Evolutionary conservation across 2,797 vertebrate species (phyloP).

Genomic region (Borostomias antarcticus): DNA sequence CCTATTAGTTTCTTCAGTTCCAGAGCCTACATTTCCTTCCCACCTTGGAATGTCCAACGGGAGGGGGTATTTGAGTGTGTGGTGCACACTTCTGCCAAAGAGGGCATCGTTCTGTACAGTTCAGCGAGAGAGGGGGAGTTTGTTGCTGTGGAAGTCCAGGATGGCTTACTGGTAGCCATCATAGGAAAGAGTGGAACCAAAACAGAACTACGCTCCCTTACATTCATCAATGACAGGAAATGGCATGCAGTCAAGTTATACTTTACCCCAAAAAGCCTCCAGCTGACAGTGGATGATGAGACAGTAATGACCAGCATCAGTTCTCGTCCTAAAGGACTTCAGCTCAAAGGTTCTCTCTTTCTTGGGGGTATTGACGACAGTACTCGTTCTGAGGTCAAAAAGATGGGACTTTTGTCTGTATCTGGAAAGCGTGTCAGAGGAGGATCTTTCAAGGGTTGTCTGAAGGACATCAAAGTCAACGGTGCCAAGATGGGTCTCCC

Average conservation of each 20-base stretch:
- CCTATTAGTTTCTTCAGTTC: slow-evolving; percentile 93
- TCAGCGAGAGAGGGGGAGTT: slow-evolving; percentile 82
- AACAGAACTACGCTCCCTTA: slow-evolving; percentile 77
- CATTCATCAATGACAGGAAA: slow-evolving; percentile 77
- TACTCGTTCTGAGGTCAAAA: slow-evolving; percentile 75
- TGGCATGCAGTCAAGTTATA: slow-evolving; percentile 84
- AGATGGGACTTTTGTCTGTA: slow-evolving; percentile 76
- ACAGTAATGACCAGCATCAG: slow-evolving; percentile 73
- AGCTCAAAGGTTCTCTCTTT: slow-evolving; percentile 81
- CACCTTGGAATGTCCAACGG: slow-evolving; percentile 71
- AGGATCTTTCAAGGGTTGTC: slow-evolving; percentile 90
- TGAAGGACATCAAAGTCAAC: slow-evolving; percentile 81
- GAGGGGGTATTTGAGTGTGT: slow-evolving; percentile 77
- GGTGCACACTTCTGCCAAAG: slow-evolving; percentile 79
- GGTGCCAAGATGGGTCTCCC: slow-evolving; percentile 79
- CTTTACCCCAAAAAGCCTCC: slow-evolving; percentile 77
- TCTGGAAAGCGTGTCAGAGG: slow-evolving; percentile 81
- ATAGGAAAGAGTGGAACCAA: slow-evolving; percentile 74
- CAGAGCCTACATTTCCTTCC: slow-evolving; percentile 84
- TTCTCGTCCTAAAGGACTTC: slow-evolving; percentile 64
- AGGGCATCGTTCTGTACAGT: slow-evolving; percentile 85
- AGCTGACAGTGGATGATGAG: slow-evolving; percentile 81
- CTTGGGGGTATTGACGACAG: slow-evolving; percentile 84
- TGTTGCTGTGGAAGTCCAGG: slow-evolving; percentile 85
- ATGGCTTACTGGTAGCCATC: slow-evolving; percentile 79